Percentiles rank a stretch among this genome's conserved stretches.
phyloP scores from a whole-genome alignment of 2,888 invertebrate species.

The Polia nebulosa region DNA sequence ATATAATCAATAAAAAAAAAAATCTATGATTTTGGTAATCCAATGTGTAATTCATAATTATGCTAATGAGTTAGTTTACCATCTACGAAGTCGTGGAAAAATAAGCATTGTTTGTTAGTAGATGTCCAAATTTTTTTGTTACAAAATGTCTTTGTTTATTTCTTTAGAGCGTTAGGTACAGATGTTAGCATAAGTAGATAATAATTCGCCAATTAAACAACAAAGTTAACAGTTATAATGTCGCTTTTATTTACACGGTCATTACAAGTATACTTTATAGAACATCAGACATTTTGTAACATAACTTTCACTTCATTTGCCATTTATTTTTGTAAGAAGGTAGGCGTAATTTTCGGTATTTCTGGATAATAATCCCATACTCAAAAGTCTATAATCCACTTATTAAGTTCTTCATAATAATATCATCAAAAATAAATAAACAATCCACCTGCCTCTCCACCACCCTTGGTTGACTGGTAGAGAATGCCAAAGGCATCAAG shows the following conservation, averaged over 20 bases:
- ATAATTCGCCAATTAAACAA: conserved; percentile 15
- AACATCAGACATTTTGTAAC: conserved; percentile 20
- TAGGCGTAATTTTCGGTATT: conserved; percentile 9
- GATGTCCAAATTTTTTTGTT: no score
- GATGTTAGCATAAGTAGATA: not conserved
- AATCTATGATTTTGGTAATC: no score
- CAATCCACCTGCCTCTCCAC: no score
- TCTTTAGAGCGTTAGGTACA: not conserved
- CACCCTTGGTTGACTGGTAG: no score
- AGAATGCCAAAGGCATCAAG: no score
- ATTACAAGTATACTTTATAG: not conserved
- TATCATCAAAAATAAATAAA: conserved; percentile 6
- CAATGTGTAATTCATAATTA: no score
- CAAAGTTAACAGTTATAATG: conserved; percentile 23
- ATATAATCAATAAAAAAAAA: no score
- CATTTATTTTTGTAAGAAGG: not conserved
- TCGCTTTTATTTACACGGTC: conserved; percentile 2
- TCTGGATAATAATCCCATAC: not conserved
- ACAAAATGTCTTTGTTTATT: no score
- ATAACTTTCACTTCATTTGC: conserved; percentile 20
- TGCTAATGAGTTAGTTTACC: no score
- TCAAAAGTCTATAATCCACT: not conserved
- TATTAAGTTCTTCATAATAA: not conserved
- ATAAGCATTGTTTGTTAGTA: no score
- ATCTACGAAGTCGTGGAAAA: no score